Base-by-base conservation (phyloP, 2,113 vertebrate genomes). In the Plecotus auritus region DNA sequence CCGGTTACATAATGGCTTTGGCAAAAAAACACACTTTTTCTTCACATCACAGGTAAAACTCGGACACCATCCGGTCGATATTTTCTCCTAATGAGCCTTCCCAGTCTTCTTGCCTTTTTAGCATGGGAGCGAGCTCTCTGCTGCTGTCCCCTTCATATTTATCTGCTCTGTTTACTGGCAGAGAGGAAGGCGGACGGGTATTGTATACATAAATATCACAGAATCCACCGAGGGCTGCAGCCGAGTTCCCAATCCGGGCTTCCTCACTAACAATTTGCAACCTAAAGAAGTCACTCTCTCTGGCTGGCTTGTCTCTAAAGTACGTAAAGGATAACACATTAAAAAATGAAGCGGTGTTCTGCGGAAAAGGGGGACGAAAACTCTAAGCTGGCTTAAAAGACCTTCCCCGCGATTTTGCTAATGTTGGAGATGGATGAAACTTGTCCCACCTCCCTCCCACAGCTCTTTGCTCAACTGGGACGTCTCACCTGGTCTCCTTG, bases 51-150 rank as follows among this genome's bases (percentile, higher is more conserved):
- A 69, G 86, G 91, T 54, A 67, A 72, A 49, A 85, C 37, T 51
- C 2, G 2, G 49, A 93, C 78, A 61, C 51, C 18, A 74, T 28
- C 42, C 1, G 7, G 54, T 92, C 67, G 5, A 20, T 91, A 81
- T 83, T 96, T 95, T 74, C 72, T 95, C 56, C 83, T 93, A 85
- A 90, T 37, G 95, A 93, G 93, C 16, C 77, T 78, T n/a, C 82
- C 37, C n/a, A 22, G 69, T 17, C 49, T 47, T 37, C 78, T 51
- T 22, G 83, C 45, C 77, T 94, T 76, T 83, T 77, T 1, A 37
- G 84, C 70, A 61, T 12, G 76, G 80, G 86, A 94, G 73, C 10
- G 1, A 70, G 76, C 78, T 32, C 85, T 54, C 54, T 3, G 12
- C 73, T 32, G 4, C 35, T 0, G 0, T 11, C 56, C 9, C 54